phyloP scores from a whole-genome alignment of 2,797 vertebrate genomes.

The Ctenosaura bakeri region DNA sequence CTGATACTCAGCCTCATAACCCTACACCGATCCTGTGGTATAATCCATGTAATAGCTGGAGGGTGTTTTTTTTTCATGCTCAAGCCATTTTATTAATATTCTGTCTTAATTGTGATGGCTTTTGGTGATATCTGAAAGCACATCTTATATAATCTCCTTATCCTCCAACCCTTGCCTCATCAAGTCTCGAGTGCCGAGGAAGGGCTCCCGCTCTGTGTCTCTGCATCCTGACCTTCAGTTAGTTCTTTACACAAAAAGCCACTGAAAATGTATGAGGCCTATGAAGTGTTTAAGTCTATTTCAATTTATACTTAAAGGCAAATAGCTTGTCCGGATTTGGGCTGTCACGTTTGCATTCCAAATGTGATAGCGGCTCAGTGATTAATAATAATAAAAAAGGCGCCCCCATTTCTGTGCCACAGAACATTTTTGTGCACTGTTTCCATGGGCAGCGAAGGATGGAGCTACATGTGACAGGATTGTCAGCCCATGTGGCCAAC shows the following conservation, averaged over 20 bases:
- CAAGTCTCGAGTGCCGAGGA: constrained; percentile 57
- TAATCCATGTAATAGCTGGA: constrained; percentile 75
- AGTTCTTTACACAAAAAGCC: constrained; percentile 52
- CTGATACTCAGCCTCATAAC: constrained; percentile 52
- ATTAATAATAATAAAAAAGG: constrained; percentile 8
- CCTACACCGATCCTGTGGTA: constrained; percentile 41
- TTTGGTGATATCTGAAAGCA: constrained; percentile 67
- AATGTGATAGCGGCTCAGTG: neutral
- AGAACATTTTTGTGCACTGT: neutral
- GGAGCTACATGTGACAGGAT: neutral
- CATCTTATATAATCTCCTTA: constrained; percentile 73
- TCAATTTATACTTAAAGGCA: constrained; percentile 43
- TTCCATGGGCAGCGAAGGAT: neutral
- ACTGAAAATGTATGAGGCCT: constrained; percentile 24
- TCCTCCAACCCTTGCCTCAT: constrained; percentile 59
- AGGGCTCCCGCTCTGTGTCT: constrained; percentile 47
- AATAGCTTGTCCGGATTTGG: constrained; percentile 49
- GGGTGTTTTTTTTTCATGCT: constrained; percentile 55
- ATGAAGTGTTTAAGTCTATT: constrained; percentile 56
- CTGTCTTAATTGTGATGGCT: constrained; percentile 70
- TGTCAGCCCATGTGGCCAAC: neutral
- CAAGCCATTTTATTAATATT: constrained; percentile 75
- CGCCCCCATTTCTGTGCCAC: too few species aligned
- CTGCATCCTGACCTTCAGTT: constrained; percentile 57
- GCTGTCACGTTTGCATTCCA: constrained; percentile 41